Base-by-base conservation (phyloP, 2,797 vertebrate genomes). In the Erpetoichthys calabaricus region DNA sequence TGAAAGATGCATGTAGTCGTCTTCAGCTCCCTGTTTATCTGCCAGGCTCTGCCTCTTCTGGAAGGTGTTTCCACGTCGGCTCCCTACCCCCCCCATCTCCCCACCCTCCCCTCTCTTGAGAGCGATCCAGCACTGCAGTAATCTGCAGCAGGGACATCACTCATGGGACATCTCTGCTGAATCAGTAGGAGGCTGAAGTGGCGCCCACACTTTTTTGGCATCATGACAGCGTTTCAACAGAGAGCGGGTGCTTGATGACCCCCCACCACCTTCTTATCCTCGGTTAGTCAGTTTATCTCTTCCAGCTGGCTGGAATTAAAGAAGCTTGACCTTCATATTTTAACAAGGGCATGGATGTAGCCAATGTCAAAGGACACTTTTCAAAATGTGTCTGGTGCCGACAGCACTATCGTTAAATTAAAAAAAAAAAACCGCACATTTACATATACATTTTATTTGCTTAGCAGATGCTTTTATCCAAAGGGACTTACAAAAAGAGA, bases 251-350 rank as follows among this genome's bases (percentile, higher is more conserved):
- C 47, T 3, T n/a, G 47, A 49, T n/a, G 3, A 49, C 47, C n/a
- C 47, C 47, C 47, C n/a, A 7, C 47, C 47, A 49, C n/a, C 7
- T 7, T 49, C 7, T 8, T 8, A 3, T 54, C 41, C n/a, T 41
- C 41, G 3, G 7, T 41, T 54, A 41, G 42, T 54, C 53, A 49
- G 47, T 7, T 49, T 7, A 7, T 3, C n/a, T 49, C 7, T 49
- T 49, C 47, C 47, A 7, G 3, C 3, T 7, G 47, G 47, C 1
- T 54, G 53, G 5, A 54, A 54, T 54, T 44, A 5, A 1, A 54
- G 53, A 54, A 42, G 4, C 41, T 7, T 43, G 53, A 54, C 53
- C 53, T 41, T 54, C 25, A 54, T 54, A 42, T 8, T 54, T 54
- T 54, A 43, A 42, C 53, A 54, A 42, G 53, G 6, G 25, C 41